These are phyloP conservation scores for Garra rufa DNA, from an alignment of 2,113 vertebrate genomes.

Conservation along the genomic window DNA sequence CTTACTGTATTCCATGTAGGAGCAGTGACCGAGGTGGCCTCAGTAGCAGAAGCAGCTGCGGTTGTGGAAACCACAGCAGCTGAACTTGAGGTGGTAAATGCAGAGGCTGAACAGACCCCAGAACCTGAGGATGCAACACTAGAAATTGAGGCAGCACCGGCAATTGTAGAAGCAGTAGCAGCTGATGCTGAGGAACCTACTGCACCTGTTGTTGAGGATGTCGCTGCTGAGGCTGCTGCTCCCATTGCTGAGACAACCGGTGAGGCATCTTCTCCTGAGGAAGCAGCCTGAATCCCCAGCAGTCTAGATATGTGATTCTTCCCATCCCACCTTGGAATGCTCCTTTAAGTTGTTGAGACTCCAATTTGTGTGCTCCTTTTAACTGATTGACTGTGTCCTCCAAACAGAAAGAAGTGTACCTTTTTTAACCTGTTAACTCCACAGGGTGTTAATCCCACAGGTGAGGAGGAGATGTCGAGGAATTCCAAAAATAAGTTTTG, in stretches of 20 bases:
- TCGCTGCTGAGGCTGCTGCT: conserved; percentile 29
- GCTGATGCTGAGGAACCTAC: conserved; percentile 35
- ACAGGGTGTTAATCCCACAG: not conserved
- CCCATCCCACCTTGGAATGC: not conserved
- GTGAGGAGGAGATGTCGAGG: not conserved
- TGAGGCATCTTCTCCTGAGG: conserved; percentile 39
- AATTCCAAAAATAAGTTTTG: not conserved
- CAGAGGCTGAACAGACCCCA: conserved; percentile 27
- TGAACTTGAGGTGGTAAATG: not conserved
- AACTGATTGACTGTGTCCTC: conserved; percentile 12
- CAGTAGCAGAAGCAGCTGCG: not conserved
- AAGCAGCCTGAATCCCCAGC: conserved; percentile 14
- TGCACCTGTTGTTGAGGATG: conserved; percentile 32
- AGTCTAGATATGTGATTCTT: conserved; percentile 6
- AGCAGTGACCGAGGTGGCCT: not conserved
- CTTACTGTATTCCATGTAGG: not conserved
- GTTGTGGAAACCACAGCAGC: conserved; percentile 30
- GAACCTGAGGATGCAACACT: not conserved
- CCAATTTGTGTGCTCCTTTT: conserved; percentile 1
- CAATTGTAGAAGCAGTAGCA: not conserved
- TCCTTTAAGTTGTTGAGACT: not conserved
- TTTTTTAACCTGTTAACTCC: not conserved
- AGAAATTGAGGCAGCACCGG: conserved; percentile 1
- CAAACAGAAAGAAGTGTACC: not conserved
- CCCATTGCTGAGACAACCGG: not conserved